Conservation (phyloP, 2,888 invertebrate genomes). For the Cheilosia urbana region DNA sequence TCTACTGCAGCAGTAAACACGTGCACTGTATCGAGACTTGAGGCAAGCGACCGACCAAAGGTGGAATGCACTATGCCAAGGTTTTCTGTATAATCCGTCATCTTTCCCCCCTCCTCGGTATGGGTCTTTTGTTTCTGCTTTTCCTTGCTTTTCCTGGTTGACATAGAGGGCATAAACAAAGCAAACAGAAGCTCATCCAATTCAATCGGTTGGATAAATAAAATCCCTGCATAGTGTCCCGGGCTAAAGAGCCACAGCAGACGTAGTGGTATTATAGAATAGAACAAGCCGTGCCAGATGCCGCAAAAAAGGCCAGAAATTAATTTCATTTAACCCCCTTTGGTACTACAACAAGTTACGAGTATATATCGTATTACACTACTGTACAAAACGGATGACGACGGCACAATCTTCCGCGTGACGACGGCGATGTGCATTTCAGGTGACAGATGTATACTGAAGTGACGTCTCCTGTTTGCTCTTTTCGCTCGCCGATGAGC, state of each 20-base stretch:
- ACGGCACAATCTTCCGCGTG: slow-evolving; percentile 52
- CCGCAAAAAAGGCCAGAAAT: slow-evolving; percentile 71
- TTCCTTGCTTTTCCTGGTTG: slow-evolving; percentile 26
- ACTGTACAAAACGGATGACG: slow-evolving; percentile 17
- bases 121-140: slow-evolving; percentile 22
- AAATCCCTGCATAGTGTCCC: slow-evolving; percentile 55
- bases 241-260: slow-evolving; percentile 7
- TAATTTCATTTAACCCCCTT: slow-evolving; percentile 71
- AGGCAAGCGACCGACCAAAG: neutral
- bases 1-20: slow-evolving; percentile 28
- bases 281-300: slow-evolving; percentile 41
- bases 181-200: slow-evolving; percentile 67
- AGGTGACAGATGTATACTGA: slow-evolving; percentile 34
- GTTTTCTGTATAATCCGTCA: slow-evolving; percentile 50
- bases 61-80: slow-evolving; percentile 61
- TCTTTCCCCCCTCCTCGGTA: neutral
- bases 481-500: slow-evolving; percentile 47
- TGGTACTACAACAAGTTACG: slow-evolving; percentile 21
- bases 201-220: slow-evolving; percentile 70
- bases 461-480: slow-evolving; percentile 47
- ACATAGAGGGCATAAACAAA: slow-evolving; percentile 25
- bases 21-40: slow-evolving; percentile 34
- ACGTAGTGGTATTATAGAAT: slow-evolving; percentile 6
- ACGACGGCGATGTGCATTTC: neutral
- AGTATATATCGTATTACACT: slow-evolving; percentile 57